A percentile compares a stretch with the other conserved stretches of the same genome.
Evolutionary conservation across 2,113 vertebrate species (phyloP).

Genomic region (Spilogale gracilis): DNA sequence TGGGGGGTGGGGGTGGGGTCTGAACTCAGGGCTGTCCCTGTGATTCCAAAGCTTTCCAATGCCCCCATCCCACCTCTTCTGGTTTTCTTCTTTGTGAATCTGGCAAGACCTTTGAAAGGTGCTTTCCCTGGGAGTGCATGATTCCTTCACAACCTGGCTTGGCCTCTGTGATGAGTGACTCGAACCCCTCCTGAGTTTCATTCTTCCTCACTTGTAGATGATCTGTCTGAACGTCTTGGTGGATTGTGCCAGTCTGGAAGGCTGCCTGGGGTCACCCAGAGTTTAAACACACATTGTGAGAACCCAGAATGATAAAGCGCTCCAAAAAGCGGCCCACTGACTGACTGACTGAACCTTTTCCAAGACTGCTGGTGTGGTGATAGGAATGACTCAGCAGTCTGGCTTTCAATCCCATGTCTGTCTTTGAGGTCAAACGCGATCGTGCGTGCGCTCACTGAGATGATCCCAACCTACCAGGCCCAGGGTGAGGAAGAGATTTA

Average conservation of each 20-base stretch:
- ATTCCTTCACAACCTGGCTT: background rate
- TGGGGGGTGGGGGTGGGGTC: background rate
- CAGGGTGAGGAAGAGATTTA: background rate
- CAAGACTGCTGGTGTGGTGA: slow-evolving; percentile 65
- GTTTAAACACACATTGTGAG: slow-evolving; percentile 76
- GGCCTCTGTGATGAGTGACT: background rate
- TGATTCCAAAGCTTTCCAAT: background rate
- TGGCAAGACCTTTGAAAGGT: background rate
- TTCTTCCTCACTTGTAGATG: slow-evolving; percentile 40
- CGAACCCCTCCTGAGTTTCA: background rate
- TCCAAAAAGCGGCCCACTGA: slow-evolving; percentile 6
- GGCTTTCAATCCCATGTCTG: slow-evolving; percentile 60
- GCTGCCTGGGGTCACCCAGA: slow-evolving; percentile 66
- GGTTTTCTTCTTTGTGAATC: background rate
- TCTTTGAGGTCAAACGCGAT: background rate
- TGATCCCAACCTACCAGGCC: background rate
- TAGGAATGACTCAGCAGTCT: slow-evolving; percentile 85
- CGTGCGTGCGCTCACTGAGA: background rate
- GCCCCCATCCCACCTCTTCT: background rate
- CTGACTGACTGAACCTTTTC: slow-evolving; percentile 55
- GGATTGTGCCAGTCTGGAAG: slow-evolving; percentile 65
- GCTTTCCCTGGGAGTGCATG: background rate
- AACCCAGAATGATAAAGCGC: slow-evolving; percentile 43
- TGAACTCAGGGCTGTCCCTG: background rate
- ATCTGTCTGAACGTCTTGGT: slow-evolving; percentile 21